A percentile compares a stretch with the other conserved stretches of the same genome.
Evolutionary conservation across 2,113 vertebrate species (phyloP).

Genomic region (Caranx melampygus): DNA sequence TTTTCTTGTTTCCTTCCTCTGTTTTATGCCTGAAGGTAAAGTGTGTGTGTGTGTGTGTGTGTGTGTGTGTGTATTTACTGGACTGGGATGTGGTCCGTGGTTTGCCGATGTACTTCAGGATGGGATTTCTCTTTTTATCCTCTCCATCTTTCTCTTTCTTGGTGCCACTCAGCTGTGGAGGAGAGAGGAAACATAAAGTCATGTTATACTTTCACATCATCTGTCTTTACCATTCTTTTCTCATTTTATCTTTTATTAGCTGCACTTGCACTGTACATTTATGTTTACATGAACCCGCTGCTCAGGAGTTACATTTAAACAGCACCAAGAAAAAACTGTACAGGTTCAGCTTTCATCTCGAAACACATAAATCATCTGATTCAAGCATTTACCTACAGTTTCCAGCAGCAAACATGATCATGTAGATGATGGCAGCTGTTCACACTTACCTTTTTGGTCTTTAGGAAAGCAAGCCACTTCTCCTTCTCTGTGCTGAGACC

Average conservation of each 20-base stretch:
- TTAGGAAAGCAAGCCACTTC: conserved; percentile 94
- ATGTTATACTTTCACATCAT: not conserved
- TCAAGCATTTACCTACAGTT: too few species aligned
- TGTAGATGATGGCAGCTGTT: not conserved
- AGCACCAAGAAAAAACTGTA: too few species aligned
- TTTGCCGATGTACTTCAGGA: conserved; percentile 96
- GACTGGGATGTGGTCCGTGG: conserved; percentile 90
- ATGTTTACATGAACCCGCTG: not conserved
- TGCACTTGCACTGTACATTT: not conserved
- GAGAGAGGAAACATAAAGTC: not conserved
- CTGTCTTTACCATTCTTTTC: not conserved
- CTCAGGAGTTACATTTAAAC: too few species aligned
- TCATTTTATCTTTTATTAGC: not conserved
- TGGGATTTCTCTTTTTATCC: conserved; percentile 92
- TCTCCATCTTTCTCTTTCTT: conserved; percentile 91
- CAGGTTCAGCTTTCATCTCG: too few species aligned
- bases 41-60: conserved; percentile 30
- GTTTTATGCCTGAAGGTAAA: not conserved
- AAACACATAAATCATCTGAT: too few species aligned
- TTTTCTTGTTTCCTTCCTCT: not conserved
- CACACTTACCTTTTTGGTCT: conserved; percentile 89
- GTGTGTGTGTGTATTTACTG: conserved; percentile 83
- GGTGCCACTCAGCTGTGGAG: conserved; percentile 84
- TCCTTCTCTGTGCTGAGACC: conserved; percentile 90
- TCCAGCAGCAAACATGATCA: not conserved